Evolutionary conservation across 1,140 invertebrate genomes (phyloP), one percentile per base, ranked within the genome.

Genomic region (Plutomurus gul): DNA sequence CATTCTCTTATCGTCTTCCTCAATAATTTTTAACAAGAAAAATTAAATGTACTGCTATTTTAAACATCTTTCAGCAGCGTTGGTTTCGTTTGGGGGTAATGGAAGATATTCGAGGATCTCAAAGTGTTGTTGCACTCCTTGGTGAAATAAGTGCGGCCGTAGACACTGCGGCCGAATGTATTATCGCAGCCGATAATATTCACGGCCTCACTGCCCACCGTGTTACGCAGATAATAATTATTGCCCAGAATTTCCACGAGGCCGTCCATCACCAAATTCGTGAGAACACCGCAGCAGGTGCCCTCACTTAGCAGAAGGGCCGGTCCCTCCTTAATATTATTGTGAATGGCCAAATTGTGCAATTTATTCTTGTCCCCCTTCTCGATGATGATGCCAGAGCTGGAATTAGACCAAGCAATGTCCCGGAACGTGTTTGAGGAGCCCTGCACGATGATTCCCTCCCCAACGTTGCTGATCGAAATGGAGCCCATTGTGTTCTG

Each of bases 131-230:
- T 70, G 40, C 79, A 81, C 6, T 77, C 75, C 22, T 77, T 77
- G 0, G 79, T 81, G 33, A 81, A 77, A 20, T 30, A 81, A 11
- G 72, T 75, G 6, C 71, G 10, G 3, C 75, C 43, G 37, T 77
- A 81, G 47, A 81, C 76, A 36, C 79, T 81, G 37, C 79, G 73
- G 51, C 75, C 76, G 25, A 81, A 81, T 4, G 65, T 65, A 47
- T 81, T 81, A 36, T 73, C 72, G 36, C 79, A 81, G 27, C 79
- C 79, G 18, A 81, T n/a, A 37, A 81, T 75, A 37, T 81, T 81
- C 16, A 81, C 70, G 18, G 70, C 79, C 27, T 51, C 75, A 33
- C 70, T 76, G 18, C 33, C 79, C 22, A 80, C 49, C 0, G 75
- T 70, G 11, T 77, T 75, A 39, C 75, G 16, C 18, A 81, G 75